A percentile compares a stretch with the other conserved stretches of the same genome.
Evolutionary conservation across 2,888 invertebrate species (phyloP).

Genomic region (Eupithecia inturbata): DNA sequence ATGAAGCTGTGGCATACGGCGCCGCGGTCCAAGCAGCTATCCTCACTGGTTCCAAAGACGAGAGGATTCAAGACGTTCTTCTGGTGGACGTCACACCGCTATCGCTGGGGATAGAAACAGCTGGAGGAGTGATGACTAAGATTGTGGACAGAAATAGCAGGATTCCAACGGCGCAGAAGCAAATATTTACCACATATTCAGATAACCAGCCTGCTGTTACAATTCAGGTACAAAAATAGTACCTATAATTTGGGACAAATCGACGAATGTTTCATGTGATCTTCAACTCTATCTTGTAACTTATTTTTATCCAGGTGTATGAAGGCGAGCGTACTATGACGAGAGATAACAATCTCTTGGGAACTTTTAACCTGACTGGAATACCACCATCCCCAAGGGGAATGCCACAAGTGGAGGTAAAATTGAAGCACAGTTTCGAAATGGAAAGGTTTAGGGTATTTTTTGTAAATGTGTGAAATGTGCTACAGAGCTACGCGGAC

Average conservation of each 20-base stretch:
- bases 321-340: constrained; percentile 96
- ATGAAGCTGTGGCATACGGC: constrained; percentile 96
- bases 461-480: constrained; percentile 1
- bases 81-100: constrained; percentile 92
- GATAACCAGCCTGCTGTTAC: constrained; percentile 96
- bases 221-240: constrained; percentile 84
- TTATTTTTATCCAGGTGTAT: constrained; percentile 82
- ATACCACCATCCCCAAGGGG: constrained; percentile 94
- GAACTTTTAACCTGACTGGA: constrained; percentile 91
- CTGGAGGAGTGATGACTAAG: constrained; percentile 93
- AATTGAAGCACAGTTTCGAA: constrained; percentile 4
- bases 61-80: constrained; percentile 91
- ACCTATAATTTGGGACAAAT: not conserved
- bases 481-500: not conserved
- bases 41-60: constrained; percentile 87
- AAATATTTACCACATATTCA: constrained; percentile 94
- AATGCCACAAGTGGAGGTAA: constrained; percentile 87
- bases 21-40: constrained; percentile 98
- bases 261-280: not conserved
- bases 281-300: not conserved
- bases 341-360: constrained; percentile 93
- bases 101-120: constrained; percentile 92
- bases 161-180: constrained; percentile 91
- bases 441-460: not conserved
- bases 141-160: constrained; percentile 92